Evolutionary conservation across 2,888 invertebrate species (phyloP).

Genomic region (Melanotus villosus): DNA sequence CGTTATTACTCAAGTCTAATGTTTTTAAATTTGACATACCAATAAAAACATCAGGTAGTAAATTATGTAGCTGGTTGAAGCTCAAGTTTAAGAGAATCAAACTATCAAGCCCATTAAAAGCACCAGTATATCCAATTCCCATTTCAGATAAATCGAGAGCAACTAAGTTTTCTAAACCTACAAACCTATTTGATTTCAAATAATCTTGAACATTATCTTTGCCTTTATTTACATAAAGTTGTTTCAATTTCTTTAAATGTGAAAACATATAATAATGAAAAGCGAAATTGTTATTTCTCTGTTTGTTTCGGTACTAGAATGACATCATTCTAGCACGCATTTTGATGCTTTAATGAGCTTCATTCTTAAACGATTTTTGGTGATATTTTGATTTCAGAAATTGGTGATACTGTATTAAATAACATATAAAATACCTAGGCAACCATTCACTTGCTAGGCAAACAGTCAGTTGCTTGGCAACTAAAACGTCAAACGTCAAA

Average conservation of each 20-base stretch:
- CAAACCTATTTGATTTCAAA: not conserved
- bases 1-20: not conserved
- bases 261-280: not conserved
- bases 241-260: not conserved
- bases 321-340: no score
- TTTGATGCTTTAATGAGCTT: no score
- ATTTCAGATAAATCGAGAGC: not conserved
- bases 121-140: not conserved
- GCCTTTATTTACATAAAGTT: not conserved
- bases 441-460: no score
- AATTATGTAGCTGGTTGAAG: not conserved
- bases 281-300: not conserved
- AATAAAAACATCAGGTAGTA: not conserved
- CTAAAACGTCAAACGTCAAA: no score
- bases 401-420: no score
- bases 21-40: conserved; percentile 3
- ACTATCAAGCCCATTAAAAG: conserved; percentile 1
- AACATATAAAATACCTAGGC: no score
- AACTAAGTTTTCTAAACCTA: not conserved
- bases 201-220: not conserved
- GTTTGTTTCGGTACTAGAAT: no score
- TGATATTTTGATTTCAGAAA: no score
- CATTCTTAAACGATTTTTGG: no score
- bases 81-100: not conserved
- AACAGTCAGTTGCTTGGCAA: no score